These are phyloP conservation scores for Apis dorsata DNA, from an alignment of 1,140 invertebrate species.

Conservation along the genomic window DNA sequence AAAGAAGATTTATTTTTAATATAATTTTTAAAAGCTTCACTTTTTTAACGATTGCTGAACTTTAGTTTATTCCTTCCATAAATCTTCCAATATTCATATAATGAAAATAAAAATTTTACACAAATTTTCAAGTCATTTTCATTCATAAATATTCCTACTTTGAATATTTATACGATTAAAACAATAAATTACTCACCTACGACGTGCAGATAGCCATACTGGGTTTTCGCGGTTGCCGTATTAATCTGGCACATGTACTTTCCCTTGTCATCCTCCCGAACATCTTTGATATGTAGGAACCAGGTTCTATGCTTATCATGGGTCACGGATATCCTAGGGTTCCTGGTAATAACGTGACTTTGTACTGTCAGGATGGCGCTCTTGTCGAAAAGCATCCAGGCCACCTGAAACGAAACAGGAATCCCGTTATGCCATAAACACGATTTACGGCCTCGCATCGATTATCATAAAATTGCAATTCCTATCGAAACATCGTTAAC, in stretches of 20 bases:
- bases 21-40: too few species aligned
- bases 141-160: not conserved
- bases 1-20: too few species aligned
- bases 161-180: not conserved
- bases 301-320: constrained; percentile 93
- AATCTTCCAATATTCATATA: too few species aligned
- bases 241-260: constrained; percentile 98
- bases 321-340: constrained; percentile 93
- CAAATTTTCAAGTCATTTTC: not conserved
- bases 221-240: constrained; percentile 94
- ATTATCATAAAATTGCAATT: constrained; percentile 45
- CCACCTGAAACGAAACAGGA: constrained; percentile 85
- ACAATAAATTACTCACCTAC: constrained; percentile 87
- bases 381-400: constrained; percentile 97
- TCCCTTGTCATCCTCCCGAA: constrained; percentile 94
- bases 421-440: constrained; percentile 50
- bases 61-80: too few species aligned
- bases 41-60: too few species aligned
- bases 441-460: constrained; percentile 51
- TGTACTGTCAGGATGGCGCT: constrained; percentile 95
- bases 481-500: constrained; percentile 24
- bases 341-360: constrained; percentile 94
- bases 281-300: constrained; percentile 94
- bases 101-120: too few species aligned
- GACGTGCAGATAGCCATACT: constrained; percentile 95